Evolutionary conservation across 2,888 invertebrate genomes (phyloP).

Genomic region (Drepanosiphum platanoidis): DNA sequence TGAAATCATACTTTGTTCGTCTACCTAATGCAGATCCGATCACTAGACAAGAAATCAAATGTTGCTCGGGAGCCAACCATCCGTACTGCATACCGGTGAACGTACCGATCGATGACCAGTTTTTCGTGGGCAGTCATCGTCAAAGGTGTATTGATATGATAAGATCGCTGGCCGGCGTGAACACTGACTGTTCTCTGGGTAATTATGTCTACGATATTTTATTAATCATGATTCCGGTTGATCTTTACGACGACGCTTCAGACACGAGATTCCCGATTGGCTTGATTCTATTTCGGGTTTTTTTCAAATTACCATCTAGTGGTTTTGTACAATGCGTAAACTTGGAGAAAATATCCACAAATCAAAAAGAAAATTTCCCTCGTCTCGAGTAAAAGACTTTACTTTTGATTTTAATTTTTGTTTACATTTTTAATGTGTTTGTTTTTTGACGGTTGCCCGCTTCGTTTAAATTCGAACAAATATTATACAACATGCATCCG

Average conservation of each 20-base stretch:
- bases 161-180: constrained; percentile 79
- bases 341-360: neutral
- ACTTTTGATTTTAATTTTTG: no score
- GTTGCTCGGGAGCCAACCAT: constrained; percentile 74
- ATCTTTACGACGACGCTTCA: no score
- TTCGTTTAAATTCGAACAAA: neutral
- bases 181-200: constrained; percentile 73
- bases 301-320: neutral
- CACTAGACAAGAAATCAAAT: constrained; percentile 71
- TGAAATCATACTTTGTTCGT: constrained; percentile 6
- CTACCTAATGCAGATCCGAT: constrained; percentile 63
- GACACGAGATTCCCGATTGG: no score
- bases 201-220: constrained; percentile 32
- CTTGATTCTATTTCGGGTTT: neutral
- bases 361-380: neutral
- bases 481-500: no score
- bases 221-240: no score
- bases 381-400: neutral
- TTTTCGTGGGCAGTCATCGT: constrained; percentile 71
- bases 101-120: constrained; percentile 73
- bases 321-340: neutral
- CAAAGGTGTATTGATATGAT: constrained; percentile 83
- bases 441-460: neutral
- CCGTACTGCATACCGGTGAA: constrained; percentile 80
- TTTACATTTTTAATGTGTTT: neutral